A percentile compares a stretch with the other conserved stretches of the same genome.
Conservation (phyloP, 1,140 invertebrate genomes). For the Tetramorium simillimum region DNA sequence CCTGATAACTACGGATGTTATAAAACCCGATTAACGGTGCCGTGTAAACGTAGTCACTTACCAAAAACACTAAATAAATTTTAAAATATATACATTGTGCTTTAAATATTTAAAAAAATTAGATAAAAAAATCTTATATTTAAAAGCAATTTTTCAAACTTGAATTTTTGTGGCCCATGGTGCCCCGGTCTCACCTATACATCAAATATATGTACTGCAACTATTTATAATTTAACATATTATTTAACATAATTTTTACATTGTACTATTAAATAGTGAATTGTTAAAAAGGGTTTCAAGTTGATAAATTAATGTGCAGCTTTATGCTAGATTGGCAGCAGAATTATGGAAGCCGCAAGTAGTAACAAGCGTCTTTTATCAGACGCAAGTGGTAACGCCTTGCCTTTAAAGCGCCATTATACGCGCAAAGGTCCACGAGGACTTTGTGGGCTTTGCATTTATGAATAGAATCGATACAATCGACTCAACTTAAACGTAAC, state of each 20-base stretch:
- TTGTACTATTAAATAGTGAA: neutral
- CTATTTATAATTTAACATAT: neutral
- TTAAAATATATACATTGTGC: too few relatives aligned
- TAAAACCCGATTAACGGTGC: too few relatives aligned
- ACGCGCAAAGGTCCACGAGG: neutral
- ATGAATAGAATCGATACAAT: slow-evolving; percentile 18
- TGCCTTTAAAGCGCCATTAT: neutral
- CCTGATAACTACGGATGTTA: too few relatives aligned
- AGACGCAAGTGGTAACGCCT: slow-evolving; percentile 25
- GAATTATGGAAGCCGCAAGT: slow-evolving; percentile 17
- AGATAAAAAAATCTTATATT: too few relatives aligned
- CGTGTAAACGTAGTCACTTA: too few relatives aligned
- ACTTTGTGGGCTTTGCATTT: slow-evolving; percentile 30
- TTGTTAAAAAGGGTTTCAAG: neutral
- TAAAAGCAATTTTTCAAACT: too few relatives aligned
- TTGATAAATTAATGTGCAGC: neutral
- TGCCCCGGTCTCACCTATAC: neutral
- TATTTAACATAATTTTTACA: neutral
- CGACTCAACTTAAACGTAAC: neutral
- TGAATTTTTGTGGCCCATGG: too few relatives aligned
- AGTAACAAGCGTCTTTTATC: slow-evolving; percentile 25
- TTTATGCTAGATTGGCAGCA: neutral
- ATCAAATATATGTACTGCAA: neutral
- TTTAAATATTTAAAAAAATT: too few relatives aligned
- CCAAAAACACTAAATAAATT: too few relatives aligned